phyloP scores from a whole-genome alignment of 1,140 invertebrate species.

The Mesaphorura yosii region DNA sequence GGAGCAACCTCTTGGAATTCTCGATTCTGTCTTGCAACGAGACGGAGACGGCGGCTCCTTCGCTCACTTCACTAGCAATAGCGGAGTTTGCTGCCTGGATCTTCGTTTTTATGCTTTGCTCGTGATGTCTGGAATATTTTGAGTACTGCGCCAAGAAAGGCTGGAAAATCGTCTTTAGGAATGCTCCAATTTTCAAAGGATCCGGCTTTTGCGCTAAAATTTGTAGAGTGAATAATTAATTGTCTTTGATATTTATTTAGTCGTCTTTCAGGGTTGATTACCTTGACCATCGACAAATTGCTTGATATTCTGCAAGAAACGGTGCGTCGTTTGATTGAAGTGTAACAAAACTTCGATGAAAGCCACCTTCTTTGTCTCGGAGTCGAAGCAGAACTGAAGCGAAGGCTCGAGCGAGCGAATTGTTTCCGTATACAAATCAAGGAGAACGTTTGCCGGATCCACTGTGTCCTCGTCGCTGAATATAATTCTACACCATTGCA shows the following conservation, averaged over 20 bases:
- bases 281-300: constrained; percentile 17
- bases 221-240: not conserved
- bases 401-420: constrained; percentile 24
- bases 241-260: too few species aligned
- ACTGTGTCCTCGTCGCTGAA: constrained; percentile 18
- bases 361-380: constrained; percentile 25
- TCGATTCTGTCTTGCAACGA: constrained; percentile 26
- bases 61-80: not conserved
- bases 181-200: constrained; percentile 1
- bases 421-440: constrained; percentile 25
- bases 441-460: constrained; percentile 17
- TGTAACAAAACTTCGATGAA: constrained; percentile 27
- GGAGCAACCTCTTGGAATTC: constrained; percentile 23
- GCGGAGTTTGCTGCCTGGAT: constrained; percentile 21
- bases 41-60: not conserved
- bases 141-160: constrained; percentile 26
- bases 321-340: constrained; percentile 27
- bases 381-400: constrained; percentile 28
- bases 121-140: constrained; percentile 27
- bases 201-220: constrained; percentile 1
- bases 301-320: constrained; percentile 21
- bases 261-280: too few species aligned
- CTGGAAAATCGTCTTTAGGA: constrained; percentile 15
- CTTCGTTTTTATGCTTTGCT: constrained; percentile 20
- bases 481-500: constrained; percentile 28